Conservation (phyloP, 2,888 invertebrate genomes). For the Trileptium ribeirensis region DNA sequence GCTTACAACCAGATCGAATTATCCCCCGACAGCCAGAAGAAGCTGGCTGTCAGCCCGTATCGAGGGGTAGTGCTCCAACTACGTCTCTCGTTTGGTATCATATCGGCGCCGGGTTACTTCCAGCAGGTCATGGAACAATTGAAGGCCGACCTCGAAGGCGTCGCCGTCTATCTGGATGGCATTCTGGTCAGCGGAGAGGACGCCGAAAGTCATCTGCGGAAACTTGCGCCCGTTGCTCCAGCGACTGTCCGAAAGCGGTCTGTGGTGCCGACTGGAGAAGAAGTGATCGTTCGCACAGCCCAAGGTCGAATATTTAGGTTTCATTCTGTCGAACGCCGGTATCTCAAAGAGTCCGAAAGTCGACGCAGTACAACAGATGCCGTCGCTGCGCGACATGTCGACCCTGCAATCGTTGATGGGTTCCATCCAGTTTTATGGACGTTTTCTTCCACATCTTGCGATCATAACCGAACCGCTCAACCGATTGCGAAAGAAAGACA, state of each 20-base stretch:
- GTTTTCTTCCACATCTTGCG: not conserved
- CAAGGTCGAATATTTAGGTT: not conserved
- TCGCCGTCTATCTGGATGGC: slow-evolving; percentile 26
- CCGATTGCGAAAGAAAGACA: not conserved
- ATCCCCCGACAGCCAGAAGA: not conserved
- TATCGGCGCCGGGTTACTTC: slow-evolving; percentile 24
- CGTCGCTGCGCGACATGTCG: not conserved
- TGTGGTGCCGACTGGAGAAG: slow-evolving; percentile 23
- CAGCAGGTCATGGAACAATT: slow-evolving; percentile 27
- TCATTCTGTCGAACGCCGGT: slow-evolving; percentile 14
- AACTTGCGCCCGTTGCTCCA: not conserved
- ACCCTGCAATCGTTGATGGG: not conserved
- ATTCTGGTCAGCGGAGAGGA: not conserved
- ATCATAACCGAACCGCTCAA: not conserved
- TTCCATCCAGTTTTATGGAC: not conserved
- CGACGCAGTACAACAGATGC: slow-evolving; percentile 27
- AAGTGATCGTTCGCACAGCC: slow-evolving; percentile 18
- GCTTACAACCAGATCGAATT: slow-evolving; percentile 6
- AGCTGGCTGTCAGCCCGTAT: slow-evolving; percentile 23
- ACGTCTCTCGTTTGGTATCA: slow-evolving; percentile 25
- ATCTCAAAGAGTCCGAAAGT: slow-evolving; percentile 24
- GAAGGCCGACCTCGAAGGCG: slow-evolving; percentile 16
- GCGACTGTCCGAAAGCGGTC: slow-evolving; percentile 5
- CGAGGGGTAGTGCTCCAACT: slow-evolving; percentile 23
- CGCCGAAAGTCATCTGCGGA: not conserved